A percentile compares a stretch with the other conserved stretches of the same genome.
These are phyloP conservation scores for Platycnemis pennipes DNA, from an alignment of 2,888 invertebrate genomes.

Conservation along the genomic window DNA sequence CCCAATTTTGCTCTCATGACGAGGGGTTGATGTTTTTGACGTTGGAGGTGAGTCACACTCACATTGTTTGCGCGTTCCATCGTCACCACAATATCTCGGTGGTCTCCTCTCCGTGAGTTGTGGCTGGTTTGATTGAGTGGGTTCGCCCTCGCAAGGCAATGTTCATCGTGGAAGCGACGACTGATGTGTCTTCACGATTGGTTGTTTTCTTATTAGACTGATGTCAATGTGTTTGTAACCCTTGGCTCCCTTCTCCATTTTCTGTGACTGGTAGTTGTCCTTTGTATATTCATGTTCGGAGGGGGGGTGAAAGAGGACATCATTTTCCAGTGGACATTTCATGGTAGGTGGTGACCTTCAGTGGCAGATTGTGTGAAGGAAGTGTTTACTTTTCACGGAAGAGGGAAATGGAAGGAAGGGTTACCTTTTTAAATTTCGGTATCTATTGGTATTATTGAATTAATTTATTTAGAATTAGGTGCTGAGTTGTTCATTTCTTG, in stretches of 20 bases:
- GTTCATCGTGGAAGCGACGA: background rate
- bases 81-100: too few species aligned
- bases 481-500: slow-evolving; percentile 50
- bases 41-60: background rate
- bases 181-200: slow-evolving; percentile 50
- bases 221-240: background rate
- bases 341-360: slow-evolving; percentile 63
- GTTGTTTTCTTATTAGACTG: slow-evolving; percentile 34
- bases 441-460: slow-evolving; percentile 63
- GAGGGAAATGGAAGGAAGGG: slow-evolving; percentile 53
- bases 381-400: slow-evolving; percentile 61
- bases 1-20: slow-evolving; percentile 35
- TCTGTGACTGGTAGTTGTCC: slow-evolving; percentile 10
- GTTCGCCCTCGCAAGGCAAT: slow-evolving; percentile 1
- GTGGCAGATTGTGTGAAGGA: slow-evolving; percentile 64
- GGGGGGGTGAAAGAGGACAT: slow-evolving; percentile 3
- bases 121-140: slow-evolving; percentile 29
- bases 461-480: slow-evolving; percentile 54
- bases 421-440: slow-evolving; percentile 51
- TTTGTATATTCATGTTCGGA: slow-evolving; percentile 3
- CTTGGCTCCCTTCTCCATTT: slow-evolving; percentile 47
- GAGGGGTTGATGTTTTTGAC: slow-evolving; percentile 12
- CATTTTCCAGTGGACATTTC: slow-evolving; percentile 66
- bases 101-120: too few species aligned
- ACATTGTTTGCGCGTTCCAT: too few species aligned